Conservation (phyloP, 2,113 vertebrate genomes). For the Scolopax mira region DNA sequence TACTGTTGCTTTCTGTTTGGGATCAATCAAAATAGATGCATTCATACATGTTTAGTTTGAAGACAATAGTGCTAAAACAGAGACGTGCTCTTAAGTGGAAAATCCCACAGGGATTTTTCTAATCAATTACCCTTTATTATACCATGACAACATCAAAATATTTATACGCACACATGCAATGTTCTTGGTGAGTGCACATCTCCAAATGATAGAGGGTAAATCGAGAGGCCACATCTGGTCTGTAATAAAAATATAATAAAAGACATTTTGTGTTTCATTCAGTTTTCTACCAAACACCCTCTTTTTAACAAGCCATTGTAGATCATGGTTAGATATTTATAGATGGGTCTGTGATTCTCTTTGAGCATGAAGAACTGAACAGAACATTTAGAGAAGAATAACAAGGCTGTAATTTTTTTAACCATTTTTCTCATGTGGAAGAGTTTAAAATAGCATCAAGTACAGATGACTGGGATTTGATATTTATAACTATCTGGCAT, state of each 20-base stretch:
- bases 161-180: slow-evolving; percentile 27
- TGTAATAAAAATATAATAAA: slow-evolving; percentile 50
- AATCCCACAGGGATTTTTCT: slow-evolving; percentile 33
- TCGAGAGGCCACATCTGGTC: slow-evolving; percentile 51
- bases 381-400: slow-evolving; percentile 54
- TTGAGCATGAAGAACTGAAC: slow-evolving; percentile 58
- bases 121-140: slow-evolving; percentile 49
- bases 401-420: slow-evolving; percentile 52
- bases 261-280: slow-evolving; percentile 37
- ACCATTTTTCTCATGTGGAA: slow-evolving; percentile 50
- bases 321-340: slow-evolving; percentile 79
- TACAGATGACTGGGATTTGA: slow-evolving; percentile 3
- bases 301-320: slow-evolving; percentile 41
- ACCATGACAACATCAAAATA: slow-evolving; percentile 51
- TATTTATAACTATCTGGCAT: slow-evolving; percentile 18
- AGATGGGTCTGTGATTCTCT: slow-evolving; percentile 59
- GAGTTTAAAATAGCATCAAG: slow-evolving; percentile 47
- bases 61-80: slow-evolving; percentile 27
- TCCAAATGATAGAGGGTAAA: slow-evolving; percentile 45
- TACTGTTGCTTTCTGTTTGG: background rate
- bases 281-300: slow-evolving; percentile 44
- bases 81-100: slow-evolving; percentile 31
- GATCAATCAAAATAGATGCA: slow-evolving; percentile 1
- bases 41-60: background rate
- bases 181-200: slow-evolving; percentile 33